A percentile compares a stretch with the other conserved stretches of the same genome.
Conservation (phyloP, 2,113 vertebrate genomes). For the Hucho hucho region DNA sequence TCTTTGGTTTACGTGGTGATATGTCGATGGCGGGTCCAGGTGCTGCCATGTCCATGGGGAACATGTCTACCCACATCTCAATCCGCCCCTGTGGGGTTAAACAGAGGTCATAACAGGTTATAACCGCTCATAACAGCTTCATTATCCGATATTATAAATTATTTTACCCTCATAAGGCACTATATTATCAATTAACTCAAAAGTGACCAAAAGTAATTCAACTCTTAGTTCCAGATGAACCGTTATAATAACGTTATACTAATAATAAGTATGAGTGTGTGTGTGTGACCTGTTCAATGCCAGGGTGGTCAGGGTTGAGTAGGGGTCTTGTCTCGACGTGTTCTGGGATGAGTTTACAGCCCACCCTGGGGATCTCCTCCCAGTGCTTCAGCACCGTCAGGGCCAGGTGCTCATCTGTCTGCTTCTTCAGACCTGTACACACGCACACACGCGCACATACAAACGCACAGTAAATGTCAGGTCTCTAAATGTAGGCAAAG, state of each 20-base stretch:
- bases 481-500: too few relatives aligned
- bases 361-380: conserved; percentile 88
- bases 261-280: too few relatives aligned
- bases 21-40: conserved; percentile 92
- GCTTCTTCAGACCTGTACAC: conserved; percentile 85
- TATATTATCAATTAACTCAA: too few relatives aligned
- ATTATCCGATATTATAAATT: too few relatives aligned
- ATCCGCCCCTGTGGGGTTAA: conserved; percentile 85
- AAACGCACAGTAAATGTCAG: neutral
- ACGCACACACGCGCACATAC: neutral
- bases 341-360: conserved; percentile 89
- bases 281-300: conserved; percentile 89
- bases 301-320: conserved; percentile 92
- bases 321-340: conserved; percentile 92
- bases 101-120: neutral
- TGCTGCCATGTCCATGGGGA: conserved; percentile 90
- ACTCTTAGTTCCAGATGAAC: neutral
- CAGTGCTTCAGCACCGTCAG: conserved; percentile 87
- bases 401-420: conserved; percentile 91
- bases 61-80: conserved; percentile 99
- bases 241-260: neutral
- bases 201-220: too few relatives aligned
- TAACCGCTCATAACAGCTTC: too few relatives aligned
- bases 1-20: conserved; percentile 96
- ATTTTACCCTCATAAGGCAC: neutral